Evolutionary conservation across 1,140 invertebrate genomes (phyloP), one percentile per base, ranked within the genome.

Genomic region (Zaprionus africanus): DNA sequence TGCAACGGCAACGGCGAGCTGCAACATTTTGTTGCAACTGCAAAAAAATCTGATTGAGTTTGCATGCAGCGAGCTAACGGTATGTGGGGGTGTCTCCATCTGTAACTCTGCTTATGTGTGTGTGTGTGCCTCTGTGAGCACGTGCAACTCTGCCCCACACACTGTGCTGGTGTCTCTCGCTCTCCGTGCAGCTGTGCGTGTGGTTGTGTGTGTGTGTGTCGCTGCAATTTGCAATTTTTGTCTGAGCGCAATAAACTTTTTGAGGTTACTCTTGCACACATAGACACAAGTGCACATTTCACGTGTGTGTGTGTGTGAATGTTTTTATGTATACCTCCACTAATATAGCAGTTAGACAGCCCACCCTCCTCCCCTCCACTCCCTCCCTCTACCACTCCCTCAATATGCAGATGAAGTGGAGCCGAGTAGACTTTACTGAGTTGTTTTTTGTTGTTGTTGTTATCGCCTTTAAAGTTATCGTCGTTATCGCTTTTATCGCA

Each of bases 231-330:
- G 78, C 82, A 71, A 73, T 78, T 74, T 81, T 81, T 38, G 61
- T 65, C 72, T 76, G 78, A 75, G 69, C 78, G 81, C 71, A 90
- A 90, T 90, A 80, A 88, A 79, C 82, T 77, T 80, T 90, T 86
- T 90, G 86, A 90, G 85, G 85, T 90, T 90, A 90, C 85, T 90
- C 66, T 72, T 70, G 73, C 75, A 71, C 15, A 71, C 38, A 64
- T n/a, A 51, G 31, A 28, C 24, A 61, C 19, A 19, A 28, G 31
- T 56, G 58, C 15, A 56, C 17, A 12, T 12, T 28, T 5, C 24
- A 5, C 46, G 31, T 34, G 34, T 22, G 31, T 24, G 5, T 26
- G 9, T 49, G n/a, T 43, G 19, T 12, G 31, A 61, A 46, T 22
- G 61, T 74, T 57, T 60, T 43, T 72, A 66, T 72, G 61, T 60